Evolutionary conservation across 1,140 invertebrate species (phyloP).

Genomic region (Portunus trituberculatus): DNA sequence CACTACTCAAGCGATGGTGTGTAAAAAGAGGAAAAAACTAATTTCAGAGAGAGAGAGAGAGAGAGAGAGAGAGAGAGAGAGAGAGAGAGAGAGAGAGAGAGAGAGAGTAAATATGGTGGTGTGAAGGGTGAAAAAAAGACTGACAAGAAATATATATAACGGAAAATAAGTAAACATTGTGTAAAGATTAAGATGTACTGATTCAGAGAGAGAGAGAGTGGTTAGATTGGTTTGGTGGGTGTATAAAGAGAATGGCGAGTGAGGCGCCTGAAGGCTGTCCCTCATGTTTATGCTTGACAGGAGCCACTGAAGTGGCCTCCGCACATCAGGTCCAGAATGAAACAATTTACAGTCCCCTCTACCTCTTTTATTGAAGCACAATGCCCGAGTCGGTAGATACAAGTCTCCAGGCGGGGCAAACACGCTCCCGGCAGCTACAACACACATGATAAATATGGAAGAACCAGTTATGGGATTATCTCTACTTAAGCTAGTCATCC

Average conservation of each 20-base stretch:
- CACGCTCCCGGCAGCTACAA: constrained; percentile 33
- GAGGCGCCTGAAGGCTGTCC: not conserved
- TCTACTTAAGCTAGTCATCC: constrained; percentile 67
- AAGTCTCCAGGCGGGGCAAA: constrained; percentile 28
- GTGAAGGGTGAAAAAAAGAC: not conserved
- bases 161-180: not conserved
- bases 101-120: not conserved
- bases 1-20: not conserved
- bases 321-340: constrained; percentile 39
- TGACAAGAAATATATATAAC: not conserved
- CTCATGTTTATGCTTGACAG: constrained; percentile 62
- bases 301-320: not conserved
- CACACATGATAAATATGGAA: constrained; percentile 68
- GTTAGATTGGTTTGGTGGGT: not conserved
- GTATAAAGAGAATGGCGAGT: not conserved
- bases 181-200: not conserved
- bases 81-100: constrained; percentile 34
- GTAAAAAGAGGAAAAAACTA: not conserved
- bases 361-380: constrained; percentile 75
- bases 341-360: constrained; percentile 66
- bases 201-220: not conserved
- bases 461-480: constrained; percentile 59
- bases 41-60: not conserved
- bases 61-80: not conserved
- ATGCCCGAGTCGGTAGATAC: constrained; percentile 63